phyloP scores from a whole-genome alignment of 2,888 invertebrate species.

The Gymnoscelis rufifasciata region DNA sequence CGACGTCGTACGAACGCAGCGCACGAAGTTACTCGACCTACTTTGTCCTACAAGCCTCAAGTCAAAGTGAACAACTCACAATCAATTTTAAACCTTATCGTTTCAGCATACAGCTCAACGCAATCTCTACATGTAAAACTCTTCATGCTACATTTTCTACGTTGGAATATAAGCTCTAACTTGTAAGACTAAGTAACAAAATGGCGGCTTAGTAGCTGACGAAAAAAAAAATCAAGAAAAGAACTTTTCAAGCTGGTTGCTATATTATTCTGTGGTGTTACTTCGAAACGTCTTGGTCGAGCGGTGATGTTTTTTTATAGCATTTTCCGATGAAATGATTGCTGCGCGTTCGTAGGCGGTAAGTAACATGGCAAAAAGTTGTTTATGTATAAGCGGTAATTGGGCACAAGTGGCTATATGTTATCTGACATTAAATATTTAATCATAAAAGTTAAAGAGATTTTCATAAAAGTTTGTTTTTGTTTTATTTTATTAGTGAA shows the following conservation, averaged over 20 bases:
- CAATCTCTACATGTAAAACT: background rate
- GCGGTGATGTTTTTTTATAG: constrained; percentile 67
- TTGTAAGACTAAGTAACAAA: background rate
- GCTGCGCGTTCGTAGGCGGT: constrained; percentile 36
- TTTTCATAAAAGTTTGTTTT: too few species aligned
- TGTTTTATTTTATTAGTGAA: too few species aligned
- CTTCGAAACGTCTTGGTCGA: constrained; percentile 66
- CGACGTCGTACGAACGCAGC: constrained; percentile 52
- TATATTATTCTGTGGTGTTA: constrained; percentile 35
- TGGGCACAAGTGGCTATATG: constrained; percentile 17
- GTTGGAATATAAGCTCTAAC: background rate
- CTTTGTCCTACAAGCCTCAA: constrained; percentile 45
- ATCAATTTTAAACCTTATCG: background rate
- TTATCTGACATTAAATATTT: too few species aligned
- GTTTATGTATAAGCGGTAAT: constrained; percentile 3
- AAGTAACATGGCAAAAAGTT: constrained; percentile 44
- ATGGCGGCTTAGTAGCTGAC: background rate
- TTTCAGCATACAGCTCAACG: background rate
- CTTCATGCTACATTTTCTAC: background rate
- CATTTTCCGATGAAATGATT: constrained; percentile 73
- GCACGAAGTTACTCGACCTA: constrained; percentile 68
- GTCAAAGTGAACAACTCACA: constrained; percentile 1
- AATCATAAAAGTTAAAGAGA: too few species aligned
- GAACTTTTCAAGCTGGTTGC: background rate
- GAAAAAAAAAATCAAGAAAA: background rate